phyloP scores from a whole-genome alignment of 2,797 vertebrate species.

The Acestrorhynchus altus region DNA sequence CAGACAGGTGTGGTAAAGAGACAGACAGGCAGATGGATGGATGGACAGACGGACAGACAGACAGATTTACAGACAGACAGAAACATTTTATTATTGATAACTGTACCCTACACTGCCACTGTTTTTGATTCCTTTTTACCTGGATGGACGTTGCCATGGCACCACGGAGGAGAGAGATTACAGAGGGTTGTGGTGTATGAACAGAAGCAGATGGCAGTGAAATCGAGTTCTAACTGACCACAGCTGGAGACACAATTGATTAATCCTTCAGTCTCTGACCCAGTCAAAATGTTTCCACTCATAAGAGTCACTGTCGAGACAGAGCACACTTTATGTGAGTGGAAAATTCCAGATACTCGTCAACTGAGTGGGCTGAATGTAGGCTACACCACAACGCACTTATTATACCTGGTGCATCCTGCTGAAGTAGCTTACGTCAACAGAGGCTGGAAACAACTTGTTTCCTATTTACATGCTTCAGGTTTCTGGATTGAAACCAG shows the following conservation, averaged over 20 bases:
- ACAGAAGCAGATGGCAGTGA: conserved; percentile 29
- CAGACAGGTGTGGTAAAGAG: neutral
- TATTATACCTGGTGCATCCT: neutral
- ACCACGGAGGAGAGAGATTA: conserved; percentile 7
- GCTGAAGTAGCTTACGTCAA: neutral
- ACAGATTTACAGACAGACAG: neutral
- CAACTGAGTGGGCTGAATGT: neutral
- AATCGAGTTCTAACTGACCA: conserved; percentile 32
- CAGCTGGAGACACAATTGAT: conserved; percentile 42
- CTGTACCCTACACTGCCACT: neutral
- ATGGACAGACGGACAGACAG: neutral
- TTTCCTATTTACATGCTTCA: neutral
- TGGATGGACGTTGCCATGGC: conserved; percentile 22
- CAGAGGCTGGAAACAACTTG: conserved; percentile 4
- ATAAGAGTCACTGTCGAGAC: neutral
- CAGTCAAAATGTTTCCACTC: conserved; percentile 18
- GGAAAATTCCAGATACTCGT: conserved; percentile 32
- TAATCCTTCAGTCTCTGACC: conserved; percentile 18
- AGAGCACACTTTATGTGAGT: conserved; percentile 1
- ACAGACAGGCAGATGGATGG: neutral
- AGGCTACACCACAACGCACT: conserved; percentile 10
- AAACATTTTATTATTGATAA: neutral
- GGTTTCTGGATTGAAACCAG: neutral
- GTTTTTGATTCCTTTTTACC: conserved; percentile 1
- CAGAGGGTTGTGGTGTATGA: conserved; percentile 12